Evolutionary conservation across 2,888 invertebrate genomes (phyloP).

Genomic region (Resseliella maxima): DNA sequence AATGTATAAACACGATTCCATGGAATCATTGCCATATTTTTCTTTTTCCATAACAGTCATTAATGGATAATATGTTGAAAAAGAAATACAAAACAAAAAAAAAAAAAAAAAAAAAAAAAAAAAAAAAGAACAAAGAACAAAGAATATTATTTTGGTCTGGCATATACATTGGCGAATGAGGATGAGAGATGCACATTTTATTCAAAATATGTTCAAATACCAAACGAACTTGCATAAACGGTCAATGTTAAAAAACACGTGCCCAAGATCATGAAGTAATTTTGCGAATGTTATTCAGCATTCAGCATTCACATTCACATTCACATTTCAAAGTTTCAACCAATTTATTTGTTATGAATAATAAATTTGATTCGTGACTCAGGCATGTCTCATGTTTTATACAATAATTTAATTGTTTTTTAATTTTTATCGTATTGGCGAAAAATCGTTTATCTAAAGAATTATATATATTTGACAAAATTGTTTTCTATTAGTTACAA

Average conservation of each 20-base stretch:
- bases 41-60: neutral
- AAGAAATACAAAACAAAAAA: neutral
- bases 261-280: conserved; percentile 32
- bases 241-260: neutral
- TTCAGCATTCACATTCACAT: too few species aligned
- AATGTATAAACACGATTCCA: conserved; percentile 33
- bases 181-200: conserved; percentile 15
- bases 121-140: neutral
- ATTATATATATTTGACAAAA: too few species aligned
- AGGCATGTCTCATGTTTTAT: conserved; percentile 56
- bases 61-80: neutral
- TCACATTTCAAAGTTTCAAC: conserved; percentile 38
- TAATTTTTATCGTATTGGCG: conserved; percentile 49
- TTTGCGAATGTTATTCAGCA: conserved; percentile 37
- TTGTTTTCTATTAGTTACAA: too few species aligned
- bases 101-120: neutral
- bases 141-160: neutral
- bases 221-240: conserved; percentile 32
- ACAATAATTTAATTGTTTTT: conserved; percentile 57
- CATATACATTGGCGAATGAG: neutral
- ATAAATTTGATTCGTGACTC: conserved; percentile 36
- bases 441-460: neutral
- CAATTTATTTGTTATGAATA: conserved; percentile 57
- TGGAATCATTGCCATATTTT: neutral
- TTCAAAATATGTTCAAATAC: conserved; percentile 25